Conservation (phyloP, 2,797 vertebrate genomes). For the Epinephelus awoara region DNA sequence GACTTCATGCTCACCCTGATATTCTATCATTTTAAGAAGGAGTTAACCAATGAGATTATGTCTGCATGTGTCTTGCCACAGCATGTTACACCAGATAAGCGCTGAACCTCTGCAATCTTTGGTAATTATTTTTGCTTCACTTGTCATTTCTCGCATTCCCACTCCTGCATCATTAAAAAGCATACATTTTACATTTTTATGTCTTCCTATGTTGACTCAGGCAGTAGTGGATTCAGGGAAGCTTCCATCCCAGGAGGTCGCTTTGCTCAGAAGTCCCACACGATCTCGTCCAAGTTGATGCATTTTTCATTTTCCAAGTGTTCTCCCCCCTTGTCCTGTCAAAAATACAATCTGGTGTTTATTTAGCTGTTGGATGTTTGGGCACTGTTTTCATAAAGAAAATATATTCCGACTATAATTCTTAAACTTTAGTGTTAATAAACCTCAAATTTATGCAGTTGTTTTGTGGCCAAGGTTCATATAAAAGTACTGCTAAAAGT, state of each 20-base stretch:
- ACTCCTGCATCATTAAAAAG: constrained; percentile 19
- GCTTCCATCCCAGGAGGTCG: constrained; percentile 15
- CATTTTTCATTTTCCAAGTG: constrained; percentile 25
- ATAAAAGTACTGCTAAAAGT: constrained; percentile 18
- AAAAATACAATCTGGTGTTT: constrained; percentile 43
- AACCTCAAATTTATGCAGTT: constrained; percentile 14
- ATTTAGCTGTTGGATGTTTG: constrained; percentile 19
- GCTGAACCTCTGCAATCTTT: constrained; percentile 20
- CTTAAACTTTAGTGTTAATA: background rate
- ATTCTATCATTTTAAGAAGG: constrained; percentile 11
- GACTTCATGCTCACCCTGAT: constrained; percentile 13
- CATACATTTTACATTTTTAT: constrained; percentile 27
- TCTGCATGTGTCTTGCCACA: background rate
- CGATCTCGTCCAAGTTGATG: constrained; percentile 38
- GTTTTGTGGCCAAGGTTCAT: constrained; percentile 11
- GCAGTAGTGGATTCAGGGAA: constrained; percentile 39
- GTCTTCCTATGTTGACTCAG: constrained; percentile 25
- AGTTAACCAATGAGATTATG: constrained; percentile 22
- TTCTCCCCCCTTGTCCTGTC: constrained; percentile 3
- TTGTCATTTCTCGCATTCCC: constrained; percentile 32
- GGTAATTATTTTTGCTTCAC: constrained; percentile 37
- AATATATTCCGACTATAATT: background rate
- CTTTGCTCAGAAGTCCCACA: constrained; percentile 31
- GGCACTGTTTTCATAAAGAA: constrained; percentile 9
- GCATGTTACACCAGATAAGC: background rate